Percentiles rank a stretch among this genome's conserved stretches.
Conservation (phyloP, 2,888 invertebrate genomes). For the Cordilura impudica region DNA sequence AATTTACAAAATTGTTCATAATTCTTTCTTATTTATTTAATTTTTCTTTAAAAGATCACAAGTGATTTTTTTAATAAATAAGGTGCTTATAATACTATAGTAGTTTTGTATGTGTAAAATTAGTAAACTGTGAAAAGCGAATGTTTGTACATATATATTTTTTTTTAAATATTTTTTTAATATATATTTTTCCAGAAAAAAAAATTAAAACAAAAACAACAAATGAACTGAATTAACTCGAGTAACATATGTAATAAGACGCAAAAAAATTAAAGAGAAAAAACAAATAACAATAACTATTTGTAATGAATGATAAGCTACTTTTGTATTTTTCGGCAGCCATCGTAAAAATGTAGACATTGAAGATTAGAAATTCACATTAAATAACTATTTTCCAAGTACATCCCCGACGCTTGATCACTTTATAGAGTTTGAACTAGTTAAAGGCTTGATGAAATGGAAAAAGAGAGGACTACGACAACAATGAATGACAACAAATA, state of each 20-base stretch:
- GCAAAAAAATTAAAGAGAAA: too few relatives aligned
- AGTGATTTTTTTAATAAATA: constrained; percentile 47
- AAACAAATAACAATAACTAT: too few relatives aligned
- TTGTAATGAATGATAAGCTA: not conserved
- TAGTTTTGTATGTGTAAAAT: not conserved
- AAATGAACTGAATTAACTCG: not conserved
- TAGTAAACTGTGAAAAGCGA: not conserved
- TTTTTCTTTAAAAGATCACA: constrained; percentile 47
- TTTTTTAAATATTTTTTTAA: too few relatives aligned
- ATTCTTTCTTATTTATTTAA: constrained; percentile 18
- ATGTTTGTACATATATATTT: too few relatives aligned
- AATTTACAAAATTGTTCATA: constrained; percentile 24
- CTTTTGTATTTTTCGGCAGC: not conserved
- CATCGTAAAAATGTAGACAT: not conserved
- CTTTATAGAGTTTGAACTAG: not conserved
- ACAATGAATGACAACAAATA: not conserved
- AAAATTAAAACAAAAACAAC: not conserved
- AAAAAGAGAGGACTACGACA: not conserved
- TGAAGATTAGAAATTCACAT: not conserved
- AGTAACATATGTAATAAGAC: not conserved
- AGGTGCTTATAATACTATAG: constrained; percentile 48
- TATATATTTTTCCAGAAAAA: not conserved
- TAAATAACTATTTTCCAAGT: not conserved
- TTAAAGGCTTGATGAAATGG: not conserved
- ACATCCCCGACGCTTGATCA: not conserved